Conservation (phyloP, 2,888 invertebrate genomes). For the Diogma glabrata region DNA sequence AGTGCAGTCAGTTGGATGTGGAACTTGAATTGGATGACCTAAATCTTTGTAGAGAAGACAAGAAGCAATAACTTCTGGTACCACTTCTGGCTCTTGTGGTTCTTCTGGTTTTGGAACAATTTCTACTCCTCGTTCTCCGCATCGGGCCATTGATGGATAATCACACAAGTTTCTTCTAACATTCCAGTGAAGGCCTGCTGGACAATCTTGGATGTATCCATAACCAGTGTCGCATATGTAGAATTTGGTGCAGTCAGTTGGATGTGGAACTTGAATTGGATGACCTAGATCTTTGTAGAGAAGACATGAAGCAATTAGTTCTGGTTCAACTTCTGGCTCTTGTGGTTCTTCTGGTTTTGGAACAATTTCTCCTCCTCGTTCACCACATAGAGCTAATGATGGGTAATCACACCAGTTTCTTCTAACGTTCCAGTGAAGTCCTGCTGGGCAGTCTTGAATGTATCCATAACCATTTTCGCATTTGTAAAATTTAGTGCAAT, state of each 20-base stretch:
- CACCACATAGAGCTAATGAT: too few species aligned
- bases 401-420: slow-evolving; percentile 1
- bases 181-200: background rate
- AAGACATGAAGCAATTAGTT: background rate
- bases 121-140: too few species aligned
- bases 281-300: background rate
- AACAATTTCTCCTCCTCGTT: too few species aligned
- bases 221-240: background rate
- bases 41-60: background rate
- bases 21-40: background rate
- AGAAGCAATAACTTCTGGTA: background rate
- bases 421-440: background rate
- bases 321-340: too few species aligned
- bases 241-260: background rate
- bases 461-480: slow-evolving; percentile 11
- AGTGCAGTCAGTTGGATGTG: slow-evolving; percentile 1
- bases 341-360: too few species aligned
- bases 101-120: background rate
- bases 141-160: background rate
- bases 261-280: background rate
- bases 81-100: background rate
- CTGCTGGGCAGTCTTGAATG: background rate
- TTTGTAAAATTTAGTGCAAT: slow-evolving; percentile 14
- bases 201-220: background rate
- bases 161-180: background rate